phyloP scores from a whole-genome alignment of 2,797 vertebrate genomes.

The Ceryle rudis region DNA sequence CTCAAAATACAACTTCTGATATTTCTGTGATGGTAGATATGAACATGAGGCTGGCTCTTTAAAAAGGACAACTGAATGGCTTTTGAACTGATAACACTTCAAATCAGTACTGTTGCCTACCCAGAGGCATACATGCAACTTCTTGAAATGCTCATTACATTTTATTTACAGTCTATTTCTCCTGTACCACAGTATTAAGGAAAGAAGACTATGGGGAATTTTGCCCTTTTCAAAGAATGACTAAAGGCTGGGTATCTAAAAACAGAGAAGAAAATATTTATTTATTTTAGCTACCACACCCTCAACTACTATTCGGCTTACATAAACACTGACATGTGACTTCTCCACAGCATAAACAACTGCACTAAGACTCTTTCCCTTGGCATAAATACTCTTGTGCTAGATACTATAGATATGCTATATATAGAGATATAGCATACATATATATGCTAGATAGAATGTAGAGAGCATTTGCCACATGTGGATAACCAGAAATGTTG shows the following conservation, averaged over 20 bases:
- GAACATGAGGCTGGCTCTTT: background rate
- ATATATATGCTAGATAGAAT: no score
- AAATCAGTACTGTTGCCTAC: background rate
- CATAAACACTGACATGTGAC: background rate
- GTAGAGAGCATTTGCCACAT: background rate
- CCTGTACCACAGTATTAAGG: background rate
- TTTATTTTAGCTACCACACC: background rate
- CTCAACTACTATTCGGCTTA: background rate
- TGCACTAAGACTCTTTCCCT: background rate
- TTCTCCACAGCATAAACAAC: background rate
- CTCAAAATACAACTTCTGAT: background rate
- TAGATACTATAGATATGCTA: no score
- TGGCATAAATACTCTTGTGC: background rate
- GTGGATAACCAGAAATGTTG: background rate
- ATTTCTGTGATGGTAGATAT: background rate
- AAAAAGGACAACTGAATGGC: background rate
- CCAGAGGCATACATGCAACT: background rate
- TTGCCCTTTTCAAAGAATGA: background rate
- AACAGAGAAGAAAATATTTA: background rate
- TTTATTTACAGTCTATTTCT: background rate
- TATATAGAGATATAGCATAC: no score
- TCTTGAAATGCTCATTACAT: background rate
- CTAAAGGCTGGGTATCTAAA: background rate
- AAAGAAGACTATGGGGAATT: background rate
- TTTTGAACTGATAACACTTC: background rate